These are phyloP conservation scores for Murina feae DNA, from an alignment of 2,113 vertebrate genomes.

Conservation along the genomic window DNA sequence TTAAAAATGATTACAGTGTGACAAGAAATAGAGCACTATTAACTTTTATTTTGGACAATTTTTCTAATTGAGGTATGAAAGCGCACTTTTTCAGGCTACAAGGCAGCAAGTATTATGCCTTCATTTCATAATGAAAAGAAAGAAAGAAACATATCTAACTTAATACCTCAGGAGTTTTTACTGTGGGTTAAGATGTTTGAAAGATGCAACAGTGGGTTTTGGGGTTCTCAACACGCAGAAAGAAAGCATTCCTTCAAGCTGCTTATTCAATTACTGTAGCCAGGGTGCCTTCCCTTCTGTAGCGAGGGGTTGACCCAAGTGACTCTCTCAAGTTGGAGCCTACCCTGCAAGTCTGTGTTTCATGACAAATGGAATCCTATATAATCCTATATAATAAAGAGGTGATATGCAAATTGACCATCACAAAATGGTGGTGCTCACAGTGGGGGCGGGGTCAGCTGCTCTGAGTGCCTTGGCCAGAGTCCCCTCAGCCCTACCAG, in stretches of 20 bases:
- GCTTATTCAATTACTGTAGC: neutral
- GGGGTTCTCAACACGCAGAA: neutral
- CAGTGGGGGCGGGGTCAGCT: too few relatives aligned
- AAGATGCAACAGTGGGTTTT: slow-evolving; percentile 26
- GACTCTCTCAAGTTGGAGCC: neutral
- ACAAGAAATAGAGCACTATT: slow-evolving; percentile 39
- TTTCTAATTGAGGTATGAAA: slow-evolving; percentile 45
- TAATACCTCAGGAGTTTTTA: slow-evolving; percentile 49
- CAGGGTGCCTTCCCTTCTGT: neutral
- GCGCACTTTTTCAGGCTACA: slow-evolving; percentile 23
- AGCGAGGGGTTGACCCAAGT: neutral
- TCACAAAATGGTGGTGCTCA: too few relatives aligned
- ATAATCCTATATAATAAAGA: too few relatives aligned
- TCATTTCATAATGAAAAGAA: slow-evolving; percentile 42
- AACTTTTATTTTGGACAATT: slow-evolving; percentile 54
- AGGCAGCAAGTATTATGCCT: slow-evolving; percentile 34
- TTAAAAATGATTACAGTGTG: slow-evolving; percentile 55
- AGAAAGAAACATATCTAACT: neutral
- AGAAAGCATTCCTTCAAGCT: neutral
- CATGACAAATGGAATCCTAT: neutral
- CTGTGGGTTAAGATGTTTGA: neutral
- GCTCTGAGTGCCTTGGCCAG: too few relatives aligned
- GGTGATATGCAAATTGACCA: too few relatives aligned
- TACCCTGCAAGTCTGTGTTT: neutral
- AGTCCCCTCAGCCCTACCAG: too few relatives aligned